These are phyloP conservation scores for Ichneumon xanthorius DNA, from an alignment of 2,888 invertebrate species.

Conservation along the genomic window DNA sequence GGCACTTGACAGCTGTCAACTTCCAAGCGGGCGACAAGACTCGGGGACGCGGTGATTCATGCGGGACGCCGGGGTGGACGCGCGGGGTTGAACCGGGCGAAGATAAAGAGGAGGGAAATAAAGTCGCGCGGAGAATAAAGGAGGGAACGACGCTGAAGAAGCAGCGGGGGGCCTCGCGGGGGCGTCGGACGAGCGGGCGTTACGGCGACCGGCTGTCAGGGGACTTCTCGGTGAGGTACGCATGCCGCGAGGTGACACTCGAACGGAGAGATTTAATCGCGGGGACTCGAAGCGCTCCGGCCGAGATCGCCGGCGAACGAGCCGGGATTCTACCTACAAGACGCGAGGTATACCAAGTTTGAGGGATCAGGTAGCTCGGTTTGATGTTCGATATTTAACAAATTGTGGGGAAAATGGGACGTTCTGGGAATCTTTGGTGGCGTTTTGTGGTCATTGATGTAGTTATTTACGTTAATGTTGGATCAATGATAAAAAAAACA, in stretches of 20 bases:
- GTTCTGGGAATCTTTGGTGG: too few relatives aligned
- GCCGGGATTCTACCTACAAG: conserved; percentile 46
- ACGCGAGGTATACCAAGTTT: conserved; percentile 15
- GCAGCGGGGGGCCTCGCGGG: conserved; percentile 72
- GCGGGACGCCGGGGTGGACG: conserved; percentile 67
- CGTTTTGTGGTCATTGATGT: background rate
- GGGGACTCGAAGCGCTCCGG: conserved; percentile 59
- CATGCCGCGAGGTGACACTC: conserved; percentile 80
- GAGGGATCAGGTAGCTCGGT: background rate
- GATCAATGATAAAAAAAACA: background rate
- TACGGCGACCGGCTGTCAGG: conserved; percentile 82
- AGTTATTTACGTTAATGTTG: background rate
- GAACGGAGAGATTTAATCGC: conserved; percentile 76
- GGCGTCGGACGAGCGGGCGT: conserved; percentile 64
- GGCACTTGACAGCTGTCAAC: conserved; percentile 84
- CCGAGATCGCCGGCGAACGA: conserved; percentile 44
- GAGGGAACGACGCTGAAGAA: conserved; percentile 25
- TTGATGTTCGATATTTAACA: background rate
- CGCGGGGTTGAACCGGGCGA: conserved; percentile 46
- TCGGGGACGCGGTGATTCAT: conserved; percentile 82
- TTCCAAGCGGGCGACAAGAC: conserved; percentile 80
- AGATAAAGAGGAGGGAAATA: conserved; percentile 40
- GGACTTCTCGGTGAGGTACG: conserved; percentile 75
- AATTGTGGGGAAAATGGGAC: too few relatives aligned
- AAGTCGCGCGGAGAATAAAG: conserved; percentile 27